Evolutionary conservation across 53 echinoderm and acorn worm genomes (phyloP).

Genomic region (Paracentrotus lividus): DNA sequence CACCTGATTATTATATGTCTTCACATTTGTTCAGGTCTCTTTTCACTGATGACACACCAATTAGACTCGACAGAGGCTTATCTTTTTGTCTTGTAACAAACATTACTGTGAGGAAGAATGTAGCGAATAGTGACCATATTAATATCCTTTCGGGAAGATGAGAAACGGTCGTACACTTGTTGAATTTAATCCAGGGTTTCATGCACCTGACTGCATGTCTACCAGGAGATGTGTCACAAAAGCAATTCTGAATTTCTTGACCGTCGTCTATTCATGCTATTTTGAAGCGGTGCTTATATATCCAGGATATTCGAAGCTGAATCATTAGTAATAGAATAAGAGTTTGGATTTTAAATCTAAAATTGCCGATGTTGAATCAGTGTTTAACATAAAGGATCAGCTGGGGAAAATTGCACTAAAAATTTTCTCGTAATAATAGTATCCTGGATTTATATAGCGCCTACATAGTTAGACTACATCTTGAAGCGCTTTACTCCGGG

Average conservation of each 20-base stretch:
- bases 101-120: not conserved
- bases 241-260: not conserved
- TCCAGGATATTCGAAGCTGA: too few relatives aligned
- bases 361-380: too few relatives aligned
- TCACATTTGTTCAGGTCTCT: not conserved
- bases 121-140: slow-evolving; percentile 1
- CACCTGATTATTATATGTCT: too few relatives aligned
- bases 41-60: slow-evolving; percentile 11
- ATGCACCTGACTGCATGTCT: slow-evolving; percentile 40
- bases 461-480: too few relatives aligned
- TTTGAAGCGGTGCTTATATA: too few relatives aligned
- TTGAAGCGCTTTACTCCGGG: too few relatives aligned
- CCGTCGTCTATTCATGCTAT: not conserved
- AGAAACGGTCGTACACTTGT: not conserved
- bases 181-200: not conserved
- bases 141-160: not conserved
- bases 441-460: too few relatives aligned
- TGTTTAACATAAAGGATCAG: too few relatives aligned
- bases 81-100: slow-evolving; percentile 13
- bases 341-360: too few relatives aligned
- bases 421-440: too few relatives aligned
- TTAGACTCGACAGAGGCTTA: slow-evolving; percentile 25
- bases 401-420: too few relatives aligned
- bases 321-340: too few relatives aligned
- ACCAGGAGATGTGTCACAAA: slow-evolving; percentile 6